Percentiles rank a stretch among this genome's conserved stretches.
Evolutionary conservation across 2,797 vertebrate species (phyloP).

Genomic region (Myotis daubentonii): DNA sequence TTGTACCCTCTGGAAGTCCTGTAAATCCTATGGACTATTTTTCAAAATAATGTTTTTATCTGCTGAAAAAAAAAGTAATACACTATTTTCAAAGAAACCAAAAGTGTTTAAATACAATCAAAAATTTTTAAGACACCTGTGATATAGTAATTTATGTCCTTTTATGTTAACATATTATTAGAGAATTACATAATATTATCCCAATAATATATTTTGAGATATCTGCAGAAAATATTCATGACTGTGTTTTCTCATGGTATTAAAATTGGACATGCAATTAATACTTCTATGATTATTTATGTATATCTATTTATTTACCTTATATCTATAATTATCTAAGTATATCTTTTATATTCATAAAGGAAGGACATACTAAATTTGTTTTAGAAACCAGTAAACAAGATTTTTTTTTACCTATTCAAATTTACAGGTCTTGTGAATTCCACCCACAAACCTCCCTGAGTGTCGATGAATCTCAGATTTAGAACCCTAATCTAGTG

Average conservation of each 20-base stretch:
- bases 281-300: neutral
- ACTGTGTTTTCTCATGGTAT: neutral
- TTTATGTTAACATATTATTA: neutral
- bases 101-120: neutral
- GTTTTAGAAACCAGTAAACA: neutral
- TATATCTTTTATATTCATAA: neutral
- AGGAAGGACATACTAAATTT: neutral
- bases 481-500: neutral
- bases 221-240: neutral
- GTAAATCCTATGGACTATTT: neutral
- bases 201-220: neutral
- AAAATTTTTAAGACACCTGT: neutral
- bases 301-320: neutral
- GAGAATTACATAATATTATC: neutral
- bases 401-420: neutral
- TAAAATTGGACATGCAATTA: neutral
- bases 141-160: neutral
- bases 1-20: neutral
- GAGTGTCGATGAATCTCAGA: neutral
- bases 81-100: neutral
- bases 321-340: neutral
- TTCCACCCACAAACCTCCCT: neutral
- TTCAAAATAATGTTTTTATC: slow-evolving; percentile 18
- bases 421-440: neutral
- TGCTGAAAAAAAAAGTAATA: neutral